Evolutionary conservation across 2,888 invertebrate species (phyloP).

Genomic region (Ectemnius continuus): DNA sequence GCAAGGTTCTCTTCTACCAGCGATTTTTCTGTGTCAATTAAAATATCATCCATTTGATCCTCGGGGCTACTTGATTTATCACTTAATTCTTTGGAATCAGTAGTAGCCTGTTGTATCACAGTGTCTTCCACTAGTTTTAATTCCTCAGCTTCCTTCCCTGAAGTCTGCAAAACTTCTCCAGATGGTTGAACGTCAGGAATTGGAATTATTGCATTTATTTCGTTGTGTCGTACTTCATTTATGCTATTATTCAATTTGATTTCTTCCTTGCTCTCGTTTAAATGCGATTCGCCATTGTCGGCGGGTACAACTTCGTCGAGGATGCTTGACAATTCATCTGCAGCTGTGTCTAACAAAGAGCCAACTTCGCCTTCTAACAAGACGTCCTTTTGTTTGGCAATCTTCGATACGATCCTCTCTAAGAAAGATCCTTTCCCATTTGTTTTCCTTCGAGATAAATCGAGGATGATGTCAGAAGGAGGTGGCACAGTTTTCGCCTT

Average conservation of each 20-base stretch:
- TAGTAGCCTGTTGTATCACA: background rate
- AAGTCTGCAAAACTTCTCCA: background rate
- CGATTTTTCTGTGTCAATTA: too few relatives aligned
- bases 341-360: conserved; percentile 65
- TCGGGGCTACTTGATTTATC: background rate
- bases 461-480: conserved; percentile 73
- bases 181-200: background rate
- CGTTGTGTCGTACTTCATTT: background rate
- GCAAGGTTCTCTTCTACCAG: background rate
- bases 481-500: conserved; percentile 28
- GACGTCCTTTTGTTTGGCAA: conserved; percentile 74
- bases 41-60: background rate
- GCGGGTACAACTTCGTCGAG: conserved; percentile 56
- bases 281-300: too few relatives aligned
- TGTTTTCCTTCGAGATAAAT: conserved; percentile 72
- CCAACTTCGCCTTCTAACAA: conserved; percentile 68
- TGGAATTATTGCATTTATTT: background rate
- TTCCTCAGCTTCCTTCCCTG: background rate
- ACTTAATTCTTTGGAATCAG: background rate
- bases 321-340: conserved; percentile 67
- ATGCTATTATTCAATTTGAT: conserved; percentile 12
- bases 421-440: conserved; percentile 75
- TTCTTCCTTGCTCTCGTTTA: conserved; percentile 43
- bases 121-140: background rate
- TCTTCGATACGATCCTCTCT: conserved; percentile 76